phyloP scores from a whole-genome alignment of 1,140 invertebrate genomes.

The Thalassaphorura encarpata region DNA sequence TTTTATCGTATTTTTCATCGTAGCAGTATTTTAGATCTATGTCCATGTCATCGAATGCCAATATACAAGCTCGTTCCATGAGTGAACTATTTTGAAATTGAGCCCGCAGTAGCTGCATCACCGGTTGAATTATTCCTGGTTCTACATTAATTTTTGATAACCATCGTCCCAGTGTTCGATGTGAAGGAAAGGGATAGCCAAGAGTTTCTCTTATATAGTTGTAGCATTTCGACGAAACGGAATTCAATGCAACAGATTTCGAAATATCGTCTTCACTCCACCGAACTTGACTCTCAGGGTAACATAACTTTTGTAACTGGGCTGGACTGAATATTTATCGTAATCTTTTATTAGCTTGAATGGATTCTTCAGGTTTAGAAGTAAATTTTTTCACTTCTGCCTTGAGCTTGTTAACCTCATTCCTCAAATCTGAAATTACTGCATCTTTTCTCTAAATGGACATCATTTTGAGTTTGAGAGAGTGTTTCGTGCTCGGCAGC shows the following conservation, averaged over 20 bases:
- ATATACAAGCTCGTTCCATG: constrained; percentile 1
- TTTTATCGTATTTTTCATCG: constrained; percentile 8
- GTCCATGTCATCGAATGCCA: constrained; percentile 23
- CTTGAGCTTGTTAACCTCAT: too few relatives aligned
- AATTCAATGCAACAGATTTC: background rate
- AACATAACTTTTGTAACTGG: too few relatives aligned
- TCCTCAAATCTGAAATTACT: too few relatives aligned
- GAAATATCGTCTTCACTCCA: background rate
- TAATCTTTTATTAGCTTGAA: too few relatives aligned
- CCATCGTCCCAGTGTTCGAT: background rate
- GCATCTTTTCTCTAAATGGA: too few relatives aligned
- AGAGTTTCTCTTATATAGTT: background rate
- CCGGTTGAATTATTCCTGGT: constrained; percentile 2
- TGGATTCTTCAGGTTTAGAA: too few relatives aligned
- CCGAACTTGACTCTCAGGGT: too few relatives aligned
- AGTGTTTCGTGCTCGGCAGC: too few relatives aligned
- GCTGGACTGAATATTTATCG: too few relatives aligned
- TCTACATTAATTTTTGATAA: background rate
- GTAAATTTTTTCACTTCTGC: too few relatives aligned
- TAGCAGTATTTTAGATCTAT: constrained; percentile 14
- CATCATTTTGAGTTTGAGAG: too few relatives aligned
- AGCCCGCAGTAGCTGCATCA: background rate
- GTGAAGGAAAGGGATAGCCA: background rate
- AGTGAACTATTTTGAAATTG: background rate
- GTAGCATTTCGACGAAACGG: constrained; percentile 3